Base-by-base conservation (phyloP, 1,140 invertebrate species). In the Araneus ventricosus region DNA sequence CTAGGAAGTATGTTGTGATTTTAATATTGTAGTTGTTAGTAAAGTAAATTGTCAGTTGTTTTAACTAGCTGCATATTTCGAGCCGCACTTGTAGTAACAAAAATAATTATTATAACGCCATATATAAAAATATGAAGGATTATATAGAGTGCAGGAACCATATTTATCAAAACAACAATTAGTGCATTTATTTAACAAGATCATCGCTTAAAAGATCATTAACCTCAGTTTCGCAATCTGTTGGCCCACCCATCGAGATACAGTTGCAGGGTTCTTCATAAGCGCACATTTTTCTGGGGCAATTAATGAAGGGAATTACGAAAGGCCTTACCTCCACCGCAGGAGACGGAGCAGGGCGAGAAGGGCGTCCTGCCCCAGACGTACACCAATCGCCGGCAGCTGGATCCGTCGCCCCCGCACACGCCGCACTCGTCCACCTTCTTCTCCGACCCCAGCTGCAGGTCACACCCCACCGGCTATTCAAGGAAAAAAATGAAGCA, bases 401-500 rank as follows among this genome's bases (percentile, higher is more conserved):
- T 97, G 88, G 97, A 97, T 79, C 98, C 98, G 95, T 99, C 97
- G 59, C 98, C 98, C 7, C 98, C 98, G 95, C 98, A 99, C 30
- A 98, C 97, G 2, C 98, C 98, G 95, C 98, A 99, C 93, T 97
- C 97, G 96, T 99, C 98, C 59, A 98, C 97, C 94, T 97, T 97
- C 94, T 97, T 97, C 45, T 96, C 96, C 17, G 98, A 98, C 30
- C 98, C 98, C 92, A 99, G 97, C 95, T 97, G 96, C 89, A 98
- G 96, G 95, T 99, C 98, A 95, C 98, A 99, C 52, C 98, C 98
- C 27, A 99, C 98, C 94, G 97, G 96, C 98, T 99, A 96, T 22
- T 97, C 86, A 82, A 94, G 75, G 22, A 85, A 2, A 52, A 52
- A 2, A 52, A 17, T 2, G 45, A 14, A 2, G 2, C 45, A 52